Base-by-base conservation (phyloP, 2,113 vertebrate species). In the Urocynchramus pylzowi region DNA sequence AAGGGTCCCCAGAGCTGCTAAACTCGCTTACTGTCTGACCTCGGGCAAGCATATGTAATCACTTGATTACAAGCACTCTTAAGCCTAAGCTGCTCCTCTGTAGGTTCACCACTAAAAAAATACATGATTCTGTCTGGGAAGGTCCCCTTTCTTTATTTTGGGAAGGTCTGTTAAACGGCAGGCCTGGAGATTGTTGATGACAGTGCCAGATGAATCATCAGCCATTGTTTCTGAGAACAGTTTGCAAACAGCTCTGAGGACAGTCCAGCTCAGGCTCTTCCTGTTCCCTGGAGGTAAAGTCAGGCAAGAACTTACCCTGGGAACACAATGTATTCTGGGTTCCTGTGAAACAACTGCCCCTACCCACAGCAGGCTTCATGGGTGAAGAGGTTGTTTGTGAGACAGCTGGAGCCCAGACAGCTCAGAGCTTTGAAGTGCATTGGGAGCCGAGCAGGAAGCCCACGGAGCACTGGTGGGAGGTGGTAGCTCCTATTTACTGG, bases 191-290 rank as follows among this genome's bases (percentile, higher is more conserved):
- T 31, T 71, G 89, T 71, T 91, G 84, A 69, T 94, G 89, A 90
- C 23, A 47, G 59, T 57, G 71, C 56, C 73, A 90, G 90, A 95
- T 97, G 93, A 96, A 95, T 96, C 90, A 92, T 93, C 93, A 92
- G 68, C 83, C 92, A 95, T 94, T 95, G 83, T 96, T 95, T 92
- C 88, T 87, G 79, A 90, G 90, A 95, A 92, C 53, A 87, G 87
- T 84, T 89, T 80, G 93, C 91, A 95, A 88, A 93, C 49, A 93
- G 28, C 92, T 92, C 83, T 65, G 87, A 93, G 89, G 90, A 94
- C 89, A 95, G 91, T 84, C 78, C 82, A 87, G 88, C 89, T 94
- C 68, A 77, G 79, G 47, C 93, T 97, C 75, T 92, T 95, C 92
- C 90, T 95, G 81, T 93, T 94, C 77, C 65, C 57, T 13, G 5